These are phyloP conservation scores for Larimichthys crocea DNA, from an alignment of 2,113 vertebrate genomes.

Conservation along the genomic window DNA sequence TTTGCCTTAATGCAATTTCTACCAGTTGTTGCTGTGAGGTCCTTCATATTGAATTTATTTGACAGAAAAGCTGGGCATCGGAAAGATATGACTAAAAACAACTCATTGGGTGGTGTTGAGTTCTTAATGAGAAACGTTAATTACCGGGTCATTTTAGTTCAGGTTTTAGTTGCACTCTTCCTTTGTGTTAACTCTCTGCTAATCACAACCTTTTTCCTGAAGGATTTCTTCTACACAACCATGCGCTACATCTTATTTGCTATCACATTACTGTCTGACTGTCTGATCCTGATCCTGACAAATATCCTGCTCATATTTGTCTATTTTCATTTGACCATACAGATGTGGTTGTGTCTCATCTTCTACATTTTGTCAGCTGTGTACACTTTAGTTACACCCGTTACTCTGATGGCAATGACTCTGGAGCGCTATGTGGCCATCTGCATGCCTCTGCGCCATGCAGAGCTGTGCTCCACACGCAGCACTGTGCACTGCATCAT, in stretches of 20 bases:
- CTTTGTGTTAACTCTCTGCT: conserved; percentile 55
- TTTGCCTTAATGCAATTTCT: not conserved
- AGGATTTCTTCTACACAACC: conserved; percentile 52
- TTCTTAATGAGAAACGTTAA: not conserved
- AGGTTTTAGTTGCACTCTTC: conserved; percentile 54
- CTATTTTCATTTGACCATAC: not conserved
- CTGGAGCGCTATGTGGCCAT: conserved; percentile 75
- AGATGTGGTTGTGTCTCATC: conserved; percentile 41
- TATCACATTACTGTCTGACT: conserved; percentile 65
- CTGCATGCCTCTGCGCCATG: conserved; percentile 71
- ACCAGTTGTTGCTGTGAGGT: not conserved
- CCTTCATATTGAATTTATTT: not conserved
- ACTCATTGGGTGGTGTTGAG: not conserved
- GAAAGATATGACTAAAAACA: conserved; percentile 32
- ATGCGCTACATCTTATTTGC: conserved; percentile 73
- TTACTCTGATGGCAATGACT: conserved; percentile 73
- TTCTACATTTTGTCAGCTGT: not conserved
- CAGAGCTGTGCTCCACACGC: conserved; percentile 56
- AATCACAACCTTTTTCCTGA: conserved; percentile 60
- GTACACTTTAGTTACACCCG: conserved; percentile 30
- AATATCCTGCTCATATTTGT: conserved; percentile 30
- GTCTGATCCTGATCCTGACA: conserved; percentile 26
- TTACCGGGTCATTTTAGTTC: conserved; percentile 21
- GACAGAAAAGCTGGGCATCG: no score
- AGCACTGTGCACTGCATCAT: conserved; percentile 28